Percentiles rank a stretch among this genome's conserved stretches.
Evolutionary conservation across 1,140 invertebrate species (phyloP).

Genomic region (Magallana gigas): DNA sequence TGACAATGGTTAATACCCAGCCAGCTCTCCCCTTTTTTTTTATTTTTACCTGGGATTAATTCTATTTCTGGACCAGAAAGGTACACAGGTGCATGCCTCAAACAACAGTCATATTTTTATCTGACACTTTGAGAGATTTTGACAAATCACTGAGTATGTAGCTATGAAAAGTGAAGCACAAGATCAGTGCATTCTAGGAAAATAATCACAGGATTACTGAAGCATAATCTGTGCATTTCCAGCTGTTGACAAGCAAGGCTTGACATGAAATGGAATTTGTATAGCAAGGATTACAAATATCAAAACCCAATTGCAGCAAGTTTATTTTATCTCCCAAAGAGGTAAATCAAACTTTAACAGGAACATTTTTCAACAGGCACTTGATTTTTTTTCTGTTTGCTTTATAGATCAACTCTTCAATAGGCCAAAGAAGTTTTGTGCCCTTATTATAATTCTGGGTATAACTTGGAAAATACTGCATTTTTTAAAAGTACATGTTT

Average conservation of each 20-base stretch:
- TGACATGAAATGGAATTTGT: constrained; percentile 20
- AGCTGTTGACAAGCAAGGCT: constrained; percentile 9
- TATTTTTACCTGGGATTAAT: background rate
- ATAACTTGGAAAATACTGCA: too few relatives aligned
- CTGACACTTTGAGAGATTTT: constrained; percentile 7
- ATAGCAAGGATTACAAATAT: constrained; percentile 16
- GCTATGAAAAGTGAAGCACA: background rate
- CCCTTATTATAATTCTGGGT: too few relatives aligned
- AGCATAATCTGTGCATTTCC: constrained; percentile 11
- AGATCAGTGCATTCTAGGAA: background rate
- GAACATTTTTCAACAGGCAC: constrained; percentile 22
- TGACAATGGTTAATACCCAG: background rate
- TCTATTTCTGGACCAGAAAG: background rate
- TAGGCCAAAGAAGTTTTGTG: background rate
- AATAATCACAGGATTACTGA: background rate
- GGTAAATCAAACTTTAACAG: constrained; percentile 39
- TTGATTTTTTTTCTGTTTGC: background rate
- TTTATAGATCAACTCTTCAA: background rate
- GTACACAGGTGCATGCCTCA: background rate
- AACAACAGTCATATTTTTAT: background rate
- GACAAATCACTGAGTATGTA: background rate
- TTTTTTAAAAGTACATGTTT: too few relatives aligned
- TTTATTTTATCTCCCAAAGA: background rate
- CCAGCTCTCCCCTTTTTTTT: background rate
- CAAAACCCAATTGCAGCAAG: background rate